These are phyloP conservation scores for Melinaea menophilus DNA, from an alignment of 2,888 invertebrate species.

Conservation along the genomic window DNA sequence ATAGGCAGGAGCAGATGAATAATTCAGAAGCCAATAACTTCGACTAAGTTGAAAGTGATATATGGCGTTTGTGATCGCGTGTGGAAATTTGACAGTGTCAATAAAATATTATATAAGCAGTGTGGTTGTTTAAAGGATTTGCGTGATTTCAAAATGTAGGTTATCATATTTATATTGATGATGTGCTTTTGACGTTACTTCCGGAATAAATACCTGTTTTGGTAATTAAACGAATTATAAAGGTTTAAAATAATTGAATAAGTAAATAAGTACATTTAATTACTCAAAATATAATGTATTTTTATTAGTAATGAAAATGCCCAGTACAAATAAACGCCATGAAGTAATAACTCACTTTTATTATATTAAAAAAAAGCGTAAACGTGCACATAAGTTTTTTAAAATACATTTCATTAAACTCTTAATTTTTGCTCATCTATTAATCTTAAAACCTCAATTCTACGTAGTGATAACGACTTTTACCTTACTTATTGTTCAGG, in stretches of 20 bases:
- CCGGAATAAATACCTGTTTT: neutral
- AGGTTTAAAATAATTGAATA: neutral
- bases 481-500: too few relatives aligned
- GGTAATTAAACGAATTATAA: neutral
- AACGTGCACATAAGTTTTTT: too few relatives aligned
- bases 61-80: conserved; percentile 31
- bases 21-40: conserved; percentile 38
- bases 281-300: too few relatives aligned
- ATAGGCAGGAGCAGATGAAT: conserved; percentile 32
- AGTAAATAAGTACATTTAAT: too few relatives aligned
- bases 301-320: too few relatives aligned
- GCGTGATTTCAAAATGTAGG: conserved; percentile 5
- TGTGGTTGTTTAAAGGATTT: conserved; percentile 8
- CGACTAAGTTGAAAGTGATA: conserved; percentile 34
- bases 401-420: too few relatives aligned
- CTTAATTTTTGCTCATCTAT: too few relatives aligned
- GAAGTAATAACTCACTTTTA: too few relatives aligned
- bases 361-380: too few relatives aligned
- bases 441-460: too few relatives aligned
- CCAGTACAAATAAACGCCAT: too few relatives aligned
- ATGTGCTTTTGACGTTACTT: conserved; percentile 2
- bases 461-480: too few relatives aligned
- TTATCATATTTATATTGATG: neutral
- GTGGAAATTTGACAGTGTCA: conserved; percentile 24
- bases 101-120: conserved; percentile 14